Percentiles rank a stretch among this genome's conserved stretches.
phyloP scores from a whole-genome alignment of 2,797 vertebrate species.

The Cheirogaleus major region DNA sequence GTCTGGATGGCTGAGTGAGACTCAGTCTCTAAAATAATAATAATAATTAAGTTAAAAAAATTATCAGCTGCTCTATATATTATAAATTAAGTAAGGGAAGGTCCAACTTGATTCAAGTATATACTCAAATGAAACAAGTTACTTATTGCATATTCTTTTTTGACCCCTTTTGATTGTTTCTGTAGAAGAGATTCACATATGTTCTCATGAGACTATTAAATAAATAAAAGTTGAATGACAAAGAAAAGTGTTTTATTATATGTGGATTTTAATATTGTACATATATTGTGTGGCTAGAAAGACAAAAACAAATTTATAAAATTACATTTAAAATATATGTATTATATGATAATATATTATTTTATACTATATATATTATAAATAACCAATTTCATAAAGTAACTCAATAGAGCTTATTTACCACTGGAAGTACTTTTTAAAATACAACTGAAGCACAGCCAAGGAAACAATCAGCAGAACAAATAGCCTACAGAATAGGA shows the following conservation, averaged over 20 bases:
- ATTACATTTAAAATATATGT: not conserved
- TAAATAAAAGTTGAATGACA: not conserved
- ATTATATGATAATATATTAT: not conserved
- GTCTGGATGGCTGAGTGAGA: not conserved
- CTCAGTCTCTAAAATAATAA: not conserved
- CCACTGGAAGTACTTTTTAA: not conserved
- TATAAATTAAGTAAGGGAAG: not conserved
- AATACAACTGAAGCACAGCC: too few relatives aligned
- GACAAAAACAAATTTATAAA: not conserved
- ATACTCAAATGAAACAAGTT: not conserved
- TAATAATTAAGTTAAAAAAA: not conserved
- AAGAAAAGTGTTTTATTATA: not conserved
- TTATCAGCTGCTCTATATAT: not conserved
- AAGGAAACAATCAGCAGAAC: too few relatives aligned
- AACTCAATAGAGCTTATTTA: not conserved
- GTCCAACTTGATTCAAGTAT: not conserved
- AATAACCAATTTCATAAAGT: not conserved
- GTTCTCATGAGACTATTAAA: not conserved
- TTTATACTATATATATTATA: not conserved
- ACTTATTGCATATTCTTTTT: not conserved
- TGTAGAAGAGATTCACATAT: not conserved
- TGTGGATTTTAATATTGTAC: not conserved
- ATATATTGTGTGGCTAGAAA: not conserved
- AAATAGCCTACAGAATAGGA: too few relatives aligned
- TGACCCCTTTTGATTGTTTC: not conserved